Evolutionary conservation across 2,113 vertebrate species (phyloP), one percentile per base, ranked within the genome.

Genomic region (Ia io): DNA sequence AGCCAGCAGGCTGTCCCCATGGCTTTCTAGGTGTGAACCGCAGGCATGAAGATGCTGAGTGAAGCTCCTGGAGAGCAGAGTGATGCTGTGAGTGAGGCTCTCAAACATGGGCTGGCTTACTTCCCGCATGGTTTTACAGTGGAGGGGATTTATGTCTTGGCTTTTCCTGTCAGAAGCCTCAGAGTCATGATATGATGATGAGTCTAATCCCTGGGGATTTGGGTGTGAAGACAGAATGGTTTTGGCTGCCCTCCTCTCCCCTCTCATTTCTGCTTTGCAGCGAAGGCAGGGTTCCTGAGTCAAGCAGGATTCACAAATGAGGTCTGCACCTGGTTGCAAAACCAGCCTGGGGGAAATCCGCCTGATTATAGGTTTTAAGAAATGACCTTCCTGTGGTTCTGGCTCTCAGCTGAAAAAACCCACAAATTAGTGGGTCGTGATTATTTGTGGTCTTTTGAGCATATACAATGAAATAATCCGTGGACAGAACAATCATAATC

Each of bases 161-260:
- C 67, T 97, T 95, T 93, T 93, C 77, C 93, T 93, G 88, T 96
- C 83, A 73, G 84, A 84, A 84, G 79, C 65, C 44, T 82, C 37
- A 1, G 0, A 95, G 79, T 93, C 77, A 94, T 8, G 49, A 69
- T 65, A 47, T 44, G 82, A 90, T 86, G 90, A 95, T 84, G 93
- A 69, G 40, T 65, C 88, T 97, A 96, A 96, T 97, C 93, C 87
- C 56, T 5, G 9, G 84, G 95, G 88, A 95, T 97, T 90, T 86
- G 63, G n/a, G 90, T 90, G 92, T 93, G 96, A 96, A 95, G 91
- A 86, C 74, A 94, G 91, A 88, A 70, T n/a, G 49, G 78, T 79
- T 78, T 70, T 32, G 78, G 74, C 88, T 71, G 73, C 49, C 56
- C 83, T 96, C 80, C 2, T 49, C 35, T 77, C 17, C 74, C 86